Percentiles rank a stretch among this genome's conserved stretches.
Evolutionary conservation across 2,888 invertebrate species (phyloP).

Genomic region (Eilema sororculum): DNA sequence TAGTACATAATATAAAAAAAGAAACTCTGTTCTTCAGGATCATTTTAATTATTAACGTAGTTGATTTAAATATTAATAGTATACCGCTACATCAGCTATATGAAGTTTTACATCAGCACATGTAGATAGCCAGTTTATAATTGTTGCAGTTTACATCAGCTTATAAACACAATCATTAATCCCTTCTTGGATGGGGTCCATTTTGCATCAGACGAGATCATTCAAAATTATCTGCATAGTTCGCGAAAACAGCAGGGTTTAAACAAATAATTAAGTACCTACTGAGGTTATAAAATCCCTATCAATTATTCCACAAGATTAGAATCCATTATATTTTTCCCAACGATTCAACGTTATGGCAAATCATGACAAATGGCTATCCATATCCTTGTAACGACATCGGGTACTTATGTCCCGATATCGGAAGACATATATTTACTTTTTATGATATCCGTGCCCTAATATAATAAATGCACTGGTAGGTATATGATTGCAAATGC

Average conservation of each 20-base stretch:
- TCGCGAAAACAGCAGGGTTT: neutral
- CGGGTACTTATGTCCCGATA: conserved; percentile 46
- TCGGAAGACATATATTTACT: conserved; percentile 40
- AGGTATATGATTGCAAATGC: neutral
- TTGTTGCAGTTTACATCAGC: too few relatives aligned
- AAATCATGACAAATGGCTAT: conserved; percentile 52
- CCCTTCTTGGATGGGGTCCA: too few relatives aligned
- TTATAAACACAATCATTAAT: too few relatives aligned
- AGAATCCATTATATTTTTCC: conserved; percentile 46
- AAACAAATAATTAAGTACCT: neutral
- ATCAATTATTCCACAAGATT: conserved; percentile 45
- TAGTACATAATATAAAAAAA: too few relatives aligned
- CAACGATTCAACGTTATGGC: conserved; percentile 42
- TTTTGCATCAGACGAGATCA: too few relatives aligned
- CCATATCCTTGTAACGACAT: conserved; percentile 44
- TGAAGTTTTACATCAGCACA: too few relatives aligned
- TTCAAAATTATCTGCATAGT: too few relatives aligned
- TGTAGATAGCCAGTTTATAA: too few relatives aligned
- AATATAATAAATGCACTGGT: neutral
- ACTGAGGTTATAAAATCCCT: conserved; percentile 35
- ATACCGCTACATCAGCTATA: too few relatives aligned
- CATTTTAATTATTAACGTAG: too few relatives aligned
- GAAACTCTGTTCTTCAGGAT: too few relatives aligned
- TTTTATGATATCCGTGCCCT: conserved; percentile 36
- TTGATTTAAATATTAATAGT: too few relatives aligned